Evolutionary conservation across 1,140 invertebrate species (phyloP), one percentile per base, ranked within the genome.

Genomic region (Hyles euphorbiae): DNA sequence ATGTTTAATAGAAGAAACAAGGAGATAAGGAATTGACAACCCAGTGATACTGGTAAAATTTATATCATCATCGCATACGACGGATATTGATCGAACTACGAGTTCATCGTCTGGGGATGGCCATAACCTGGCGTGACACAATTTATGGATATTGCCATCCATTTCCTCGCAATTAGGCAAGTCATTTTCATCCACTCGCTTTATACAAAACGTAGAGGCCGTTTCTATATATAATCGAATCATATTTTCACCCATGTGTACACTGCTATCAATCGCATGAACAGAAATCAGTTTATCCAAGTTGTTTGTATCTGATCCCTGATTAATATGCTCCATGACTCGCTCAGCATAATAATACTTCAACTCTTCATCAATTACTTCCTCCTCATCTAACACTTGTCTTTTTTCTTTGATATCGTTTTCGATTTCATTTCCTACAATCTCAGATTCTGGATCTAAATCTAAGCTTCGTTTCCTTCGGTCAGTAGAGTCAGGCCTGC

Each of bases 221-320:
- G 74, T 71, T 78, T 85, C 82, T n/a, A 85, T 72, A 54, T 72
- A 85, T 78, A 85, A 81, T 58, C 69, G 64, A 2, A 83, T 59
- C 47, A 75, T 70, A 54, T 56, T 54, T 2, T 64, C 58, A 52
- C 68, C 66, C 75, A 80, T 81, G 12, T 72, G 75, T 0, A 63
- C 60, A 56, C 60, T 68, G 5, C 46, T 69, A 59, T 74, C 59
- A 58, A 71, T 62, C 53, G 71, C 61, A 63, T 83, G 76, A 34
- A 85, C 68, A 48, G 74, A 75, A 34, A 83, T 64, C 32, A 85
- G 53, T 66, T 83, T 82, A 58, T 78, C 66, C 53, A 85, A 71
- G 58, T 85, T 82, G 54, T 83, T 68, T 11, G 71, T 71, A 34
- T 65, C 50, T 2, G 72, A 64, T 34, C 63, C 60, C n/a, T 73